These are phyloP conservation scores for Ariolimax columbianus DNA, from an alignment of 2,888 invertebrate species.

Conservation along the genomic window DNA sequence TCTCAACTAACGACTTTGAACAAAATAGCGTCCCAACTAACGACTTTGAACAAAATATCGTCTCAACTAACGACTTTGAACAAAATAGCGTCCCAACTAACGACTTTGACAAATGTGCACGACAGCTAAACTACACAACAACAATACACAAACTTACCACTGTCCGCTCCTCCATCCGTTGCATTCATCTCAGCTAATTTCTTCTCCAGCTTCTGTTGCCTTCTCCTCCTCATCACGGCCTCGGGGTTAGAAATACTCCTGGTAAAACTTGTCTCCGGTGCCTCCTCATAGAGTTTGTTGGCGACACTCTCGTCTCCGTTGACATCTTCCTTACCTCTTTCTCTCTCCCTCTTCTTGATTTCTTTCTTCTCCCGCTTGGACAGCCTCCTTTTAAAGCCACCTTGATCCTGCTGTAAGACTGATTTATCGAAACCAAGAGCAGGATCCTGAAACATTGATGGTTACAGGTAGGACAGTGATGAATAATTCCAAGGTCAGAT, in stretches of 20 bases:
- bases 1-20: no score
- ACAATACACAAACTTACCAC: conserved; percentile 76
- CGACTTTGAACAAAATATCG: no score
- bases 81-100: no score
- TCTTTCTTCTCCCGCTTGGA: conserved; percentile 99
- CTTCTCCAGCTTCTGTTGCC: conserved; percentile 97
- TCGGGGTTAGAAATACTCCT: conserved; percentile 99
- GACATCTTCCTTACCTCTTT: conserved; percentile 67
- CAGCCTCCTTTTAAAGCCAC: conserved; percentile 86
- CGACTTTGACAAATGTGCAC: background rate
- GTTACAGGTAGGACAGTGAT: no score
- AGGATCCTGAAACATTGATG: conserved; percentile 50
- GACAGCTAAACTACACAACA: background rate
- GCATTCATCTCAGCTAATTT: conserved; percentile 97
- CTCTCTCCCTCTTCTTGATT: conserved; percentile 87
- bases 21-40: no score
- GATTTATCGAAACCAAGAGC: conserved; percentile 54
- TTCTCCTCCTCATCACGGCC: conserved; percentile 97
- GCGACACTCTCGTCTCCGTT: conserved; percentile 69
- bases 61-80: no score
- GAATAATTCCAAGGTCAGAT: no score
- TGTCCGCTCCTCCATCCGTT: conserved; percentile 94
- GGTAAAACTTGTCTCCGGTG: conserved; percentile 97
- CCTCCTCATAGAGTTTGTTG: conserved; percentile 83
- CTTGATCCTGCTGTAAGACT: conserved; percentile 57